Conservation (phyloP, 2,888 invertebrate species). For the Euzetes globulus region DNA sequence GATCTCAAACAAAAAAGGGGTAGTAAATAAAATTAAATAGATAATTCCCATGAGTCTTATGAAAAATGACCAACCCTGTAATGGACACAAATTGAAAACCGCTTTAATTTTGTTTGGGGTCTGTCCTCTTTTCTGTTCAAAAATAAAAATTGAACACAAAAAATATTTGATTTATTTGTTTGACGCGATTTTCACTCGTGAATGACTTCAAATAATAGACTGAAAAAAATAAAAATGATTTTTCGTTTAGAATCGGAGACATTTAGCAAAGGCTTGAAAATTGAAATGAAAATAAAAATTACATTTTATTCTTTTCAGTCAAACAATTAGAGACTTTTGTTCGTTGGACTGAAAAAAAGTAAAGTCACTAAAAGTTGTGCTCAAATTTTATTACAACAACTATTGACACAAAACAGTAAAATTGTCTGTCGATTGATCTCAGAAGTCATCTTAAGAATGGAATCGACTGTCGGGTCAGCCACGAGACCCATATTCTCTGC, state of each 20-base stretch:
- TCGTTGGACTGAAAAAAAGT: not conserved
- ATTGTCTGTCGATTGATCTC: no score
- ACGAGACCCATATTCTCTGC: no score
- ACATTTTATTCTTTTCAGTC: not conserved
- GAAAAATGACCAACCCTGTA: not conserved
- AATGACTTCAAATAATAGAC: not conserved
- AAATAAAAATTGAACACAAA: not conserved
- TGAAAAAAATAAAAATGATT: not conserved
- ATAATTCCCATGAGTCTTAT: not conserved
- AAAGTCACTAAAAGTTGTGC: no score
- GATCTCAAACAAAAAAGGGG: no score
- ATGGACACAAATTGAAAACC: not conserved
- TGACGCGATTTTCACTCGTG: conserved; percentile 6
- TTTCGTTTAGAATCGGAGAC: not conserved
- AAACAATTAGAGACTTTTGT: not conserved
- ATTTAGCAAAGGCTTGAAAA: not conserved
- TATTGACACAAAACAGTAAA: not conserved
- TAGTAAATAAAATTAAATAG: no score
- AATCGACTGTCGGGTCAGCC: no score
- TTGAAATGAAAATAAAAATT: not conserved
- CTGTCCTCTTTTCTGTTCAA: not conserved
- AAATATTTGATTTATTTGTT: not conserved
- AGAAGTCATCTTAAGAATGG: no score
- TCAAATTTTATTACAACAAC: not conserved
- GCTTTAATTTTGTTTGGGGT: not conserved